Evolutionary conservation across 2,797 vertebrate genomes (phyloP), one percentile per base, ranked within the genome.

Genomic region (Cossypha polioptera): DNA sequence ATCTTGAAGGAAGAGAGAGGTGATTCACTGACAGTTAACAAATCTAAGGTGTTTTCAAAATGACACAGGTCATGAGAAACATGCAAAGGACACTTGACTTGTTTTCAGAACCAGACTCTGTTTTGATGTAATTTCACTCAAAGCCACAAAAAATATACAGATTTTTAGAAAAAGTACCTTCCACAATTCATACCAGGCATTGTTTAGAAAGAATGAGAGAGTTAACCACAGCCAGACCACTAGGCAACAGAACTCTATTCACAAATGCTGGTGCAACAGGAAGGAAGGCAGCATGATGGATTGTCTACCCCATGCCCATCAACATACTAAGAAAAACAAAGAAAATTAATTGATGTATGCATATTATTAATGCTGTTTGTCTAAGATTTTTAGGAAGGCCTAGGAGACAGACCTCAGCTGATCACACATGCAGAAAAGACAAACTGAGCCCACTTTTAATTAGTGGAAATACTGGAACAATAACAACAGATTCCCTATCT

Each of bases 381-480:
- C 28, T 66, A 81, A 67, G 68, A 66, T 45, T 69, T 93, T 85
- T 85, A 66, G 24, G 40, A 74, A 62, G 29, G 17, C 43, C 48
- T 45, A 25, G 20, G 55, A 87, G 71, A 82, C 26, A 73, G 67
- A 57, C 13, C 47, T 87, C 75, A 89, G 78, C 53, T 85, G 71
- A 82, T 89, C 80, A 69, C 26, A 76, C 18, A 20, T 25, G 42
- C n/a, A 83, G 43, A 50, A 89, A 87, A 87, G 25, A 77, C 36
- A 77, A 77, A 88, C 22, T n/a, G 59, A 93, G 5, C 31, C 36
- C 16, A 50, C 36, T 67, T 89, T 74, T 77, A 87, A 92, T 92
- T 91, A 77, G 38, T 57, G 24, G 55, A 71, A 92, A 93, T 72
- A 82, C 2, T 40, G 36, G 36, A 81, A 92, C 22, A 90, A 59